phyloP scores from a whole-genome alignment of 2,888 invertebrate genomes.

The Arenicola marina region DNA sequence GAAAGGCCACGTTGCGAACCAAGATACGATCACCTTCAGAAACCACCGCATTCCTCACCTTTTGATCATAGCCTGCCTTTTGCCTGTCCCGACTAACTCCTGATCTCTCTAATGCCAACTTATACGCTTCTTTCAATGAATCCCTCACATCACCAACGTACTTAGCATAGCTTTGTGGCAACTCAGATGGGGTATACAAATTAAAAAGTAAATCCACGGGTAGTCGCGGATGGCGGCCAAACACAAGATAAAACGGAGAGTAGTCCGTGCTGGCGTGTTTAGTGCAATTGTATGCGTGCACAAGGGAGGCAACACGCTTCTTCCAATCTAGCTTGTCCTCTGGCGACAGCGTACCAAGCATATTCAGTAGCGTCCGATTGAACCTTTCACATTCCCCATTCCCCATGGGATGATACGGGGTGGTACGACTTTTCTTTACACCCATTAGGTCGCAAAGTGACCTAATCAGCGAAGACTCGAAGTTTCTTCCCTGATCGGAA shows the following conservation, averaged over 20 bases:
- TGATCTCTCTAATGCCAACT: background rate
- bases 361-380: constrained; percentile 31
- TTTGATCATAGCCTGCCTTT: background rate
- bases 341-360: constrained; percentile 24
- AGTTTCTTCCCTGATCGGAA: constrained; percentile 9
- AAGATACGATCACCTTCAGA: background rate
- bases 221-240: constrained; percentile 2
- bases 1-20: background rate
- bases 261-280: constrained; percentile 4
- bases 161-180: no score
- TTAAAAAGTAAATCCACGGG: no score
- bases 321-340: constrained; percentile 30
- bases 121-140: no score
- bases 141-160: no score
- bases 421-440: constrained; percentile 7
- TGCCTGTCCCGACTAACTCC: background rate
- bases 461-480: constrained; percentile 1
- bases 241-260: constrained; percentile 7
- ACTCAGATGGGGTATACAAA: no score
- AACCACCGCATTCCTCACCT: no score
- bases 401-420: constrained; percentile 19
- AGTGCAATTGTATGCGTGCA: constrained; percentile 20
- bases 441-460: constrained; percentile 1
- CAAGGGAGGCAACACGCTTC: constrained; percentile 24
- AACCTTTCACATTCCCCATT: constrained; percentile 36